Conservation (phyloP, 2,797 vertebrate species). For the Sardinella longiceps region DNA sequence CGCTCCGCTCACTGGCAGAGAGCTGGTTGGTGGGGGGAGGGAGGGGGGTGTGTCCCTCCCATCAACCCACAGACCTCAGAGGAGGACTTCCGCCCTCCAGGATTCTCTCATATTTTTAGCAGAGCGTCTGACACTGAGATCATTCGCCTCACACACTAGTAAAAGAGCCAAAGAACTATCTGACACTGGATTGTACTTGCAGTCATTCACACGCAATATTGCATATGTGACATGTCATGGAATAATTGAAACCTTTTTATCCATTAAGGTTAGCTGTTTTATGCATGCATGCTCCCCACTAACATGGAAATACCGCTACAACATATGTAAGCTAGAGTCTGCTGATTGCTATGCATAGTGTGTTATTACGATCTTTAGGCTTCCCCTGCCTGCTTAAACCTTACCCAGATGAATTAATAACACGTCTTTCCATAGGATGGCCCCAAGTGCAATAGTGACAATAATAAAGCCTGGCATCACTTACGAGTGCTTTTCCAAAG, state of each 20-base stretch:
- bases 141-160: neutral
- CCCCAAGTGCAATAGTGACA: neutral
- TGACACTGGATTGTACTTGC: neutral
- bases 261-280: neutral
- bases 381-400: neutral
- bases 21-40: neutral
- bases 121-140: neutral
- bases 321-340: neutral
- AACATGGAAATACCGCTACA: too few relatives aligned
- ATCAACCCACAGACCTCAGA: conserved; percentile 10
- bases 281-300: neutral
- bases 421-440: neutral
- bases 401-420: neutral
- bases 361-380: neutral
- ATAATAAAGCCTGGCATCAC: neutral
- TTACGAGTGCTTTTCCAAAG: neutral
- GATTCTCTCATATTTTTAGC: conserved; percentile 18
- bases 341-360: neutral
- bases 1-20: conserved; percentile 15
- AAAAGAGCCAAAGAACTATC: neutral
- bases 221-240: too few relatives aligned
- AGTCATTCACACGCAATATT: neutral
- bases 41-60: neutral
- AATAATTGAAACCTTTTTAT: neutral
- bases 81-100: conserved; percentile 21